A percentile compares a stretch with the other conserved stretches of the same genome.
Conservation (phyloP, 1,140 invertebrate genomes). For the Contarinia nasturtii region DNA sequence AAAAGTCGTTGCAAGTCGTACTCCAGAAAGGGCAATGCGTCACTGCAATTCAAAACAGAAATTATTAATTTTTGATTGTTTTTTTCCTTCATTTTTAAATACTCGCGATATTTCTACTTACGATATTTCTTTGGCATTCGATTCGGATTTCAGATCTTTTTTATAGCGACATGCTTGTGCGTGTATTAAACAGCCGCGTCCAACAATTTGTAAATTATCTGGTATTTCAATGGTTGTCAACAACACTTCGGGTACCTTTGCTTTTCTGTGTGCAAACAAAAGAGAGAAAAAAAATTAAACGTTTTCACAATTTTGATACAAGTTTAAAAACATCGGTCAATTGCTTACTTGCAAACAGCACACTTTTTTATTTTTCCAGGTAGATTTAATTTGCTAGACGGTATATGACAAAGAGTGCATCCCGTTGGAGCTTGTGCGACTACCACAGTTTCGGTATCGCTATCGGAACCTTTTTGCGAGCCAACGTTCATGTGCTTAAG, state of each 20-base stretch:
- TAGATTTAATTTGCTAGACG: conserved; percentile 48
- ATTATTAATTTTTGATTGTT: too few species aligned
- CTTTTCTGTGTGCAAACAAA: conserved; percentile 32
- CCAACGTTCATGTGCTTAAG: background rate
- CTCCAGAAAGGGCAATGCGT: conserved; percentile 82
- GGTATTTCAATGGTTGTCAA: conserved; percentile 78
- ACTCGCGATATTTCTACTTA: too few species aligned
- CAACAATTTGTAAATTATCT: conserved; percentile 47
- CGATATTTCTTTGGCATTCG: conserved; percentile 88
- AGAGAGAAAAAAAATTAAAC: background rate
- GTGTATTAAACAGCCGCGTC: conserved; percentile 55
- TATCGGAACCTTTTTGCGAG: background rate
- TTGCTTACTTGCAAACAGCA: conserved; percentile 46
- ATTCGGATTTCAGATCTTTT: conserved; percentile 60
- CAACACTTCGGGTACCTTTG: conserved; percentile 75
- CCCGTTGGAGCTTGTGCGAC: conserved; percentile 3
- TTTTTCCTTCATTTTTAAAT: too few species aligned
- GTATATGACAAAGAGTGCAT: conserved; percentile 53
- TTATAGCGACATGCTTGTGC: conserved; percentile 63
- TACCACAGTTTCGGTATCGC: background rate
- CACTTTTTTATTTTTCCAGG: conserved; percentile 42
- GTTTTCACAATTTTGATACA: conserved; percentile 2
- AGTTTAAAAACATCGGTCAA: background rate
- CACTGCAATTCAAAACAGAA: too few species aligned
- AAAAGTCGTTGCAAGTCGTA: conserved; percentile 86